Base-by-base conservation (phyloP, 1,140 invertebrate genomes). In the Nephotettix cincticeps region DNA sequence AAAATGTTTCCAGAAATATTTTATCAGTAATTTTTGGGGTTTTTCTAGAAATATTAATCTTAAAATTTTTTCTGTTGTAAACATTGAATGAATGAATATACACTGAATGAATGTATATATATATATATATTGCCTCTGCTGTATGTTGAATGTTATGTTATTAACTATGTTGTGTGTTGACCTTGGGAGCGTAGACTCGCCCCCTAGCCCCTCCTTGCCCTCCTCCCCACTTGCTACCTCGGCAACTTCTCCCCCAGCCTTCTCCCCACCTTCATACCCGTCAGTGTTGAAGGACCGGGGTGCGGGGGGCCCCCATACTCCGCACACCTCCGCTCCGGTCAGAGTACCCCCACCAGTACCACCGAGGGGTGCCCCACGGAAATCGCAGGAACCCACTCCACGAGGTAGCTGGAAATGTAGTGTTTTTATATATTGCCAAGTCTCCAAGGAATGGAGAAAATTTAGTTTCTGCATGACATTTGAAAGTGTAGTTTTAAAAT, bases 311-410 rank as follows among this genome's bases (percentile, higher is more conserved):
- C 80, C 80, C 32, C 64, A 30, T 17, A 80, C 80, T 40, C 81
- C 79, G 69, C 80, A 79, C 23, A 80, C 79, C 70, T 65, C 81
- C 32, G 79, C 81, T 14, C 79, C 81, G 36, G 91, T 91, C 13
- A 79, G 81, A 71, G 67, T 92, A 2, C 91, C 91, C 9, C 92
- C 92, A 27, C 92, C 92, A 14, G 91, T 93, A 19, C 92, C 92
- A 29, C 92, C 91, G 1, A 82, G 91, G 70, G 91, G 92, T n/a
- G 90, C 89, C 63, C 75, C 73, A 64, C 61, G 74, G 47, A n/a
- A 88, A 88, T 6, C 77, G 82, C 70, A 87, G 87, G 84, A 77
- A 61, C 66, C 63, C 70, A 71, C 74, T 69, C 78, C 76, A 71
- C 61, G 71, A 70, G 72, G 69, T 68, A 67, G 51, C 56, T n/a